Conservation (phyloP, 2,888 invertebrate species). For the Imbricaverruca yamaguchii region DNA sequence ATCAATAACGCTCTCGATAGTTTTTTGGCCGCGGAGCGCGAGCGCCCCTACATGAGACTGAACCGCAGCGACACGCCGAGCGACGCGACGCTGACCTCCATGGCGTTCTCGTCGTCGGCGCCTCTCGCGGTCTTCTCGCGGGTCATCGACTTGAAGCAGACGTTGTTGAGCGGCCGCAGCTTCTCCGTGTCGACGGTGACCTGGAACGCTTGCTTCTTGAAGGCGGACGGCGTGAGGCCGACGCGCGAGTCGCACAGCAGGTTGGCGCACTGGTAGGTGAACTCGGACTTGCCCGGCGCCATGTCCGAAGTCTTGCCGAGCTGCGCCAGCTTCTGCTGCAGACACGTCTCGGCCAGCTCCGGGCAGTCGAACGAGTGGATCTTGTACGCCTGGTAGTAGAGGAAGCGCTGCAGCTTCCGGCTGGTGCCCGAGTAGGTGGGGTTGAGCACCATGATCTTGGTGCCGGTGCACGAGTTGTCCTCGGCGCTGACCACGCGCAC, state of each 20-base stretch:
- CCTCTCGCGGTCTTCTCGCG: not conserved
- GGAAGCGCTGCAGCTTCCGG: constrained; percentile 14
- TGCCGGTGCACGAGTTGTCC: constrained; percentile 12
- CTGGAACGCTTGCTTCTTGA: not conserved
- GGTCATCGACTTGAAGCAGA: constrained; percentile 7
- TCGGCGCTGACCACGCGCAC: constrained; percentile 15
- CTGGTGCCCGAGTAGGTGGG: constrained; percentile 6
- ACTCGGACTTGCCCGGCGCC: not conserved
- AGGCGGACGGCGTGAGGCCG: not conserved
- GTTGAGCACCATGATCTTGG: constrained; percentile 23
- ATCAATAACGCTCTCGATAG: not conserved
- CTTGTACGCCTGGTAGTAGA: constrained; percentile 19
- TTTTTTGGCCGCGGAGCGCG: not conserved
- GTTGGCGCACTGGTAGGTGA: constrained; percentile 18
- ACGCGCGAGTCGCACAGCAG: constrained; percentile 22
- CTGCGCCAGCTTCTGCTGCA: constrained; percentile 12
- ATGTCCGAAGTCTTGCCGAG: not conserved
- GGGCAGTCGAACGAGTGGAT: constrained; percentile 12
- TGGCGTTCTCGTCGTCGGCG: not conserved
- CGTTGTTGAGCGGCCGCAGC: constrained; percentile 20
- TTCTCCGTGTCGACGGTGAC: constrained; percentile 9
- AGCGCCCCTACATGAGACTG: not conserved
- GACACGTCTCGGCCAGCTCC: constrained; percentile 7
- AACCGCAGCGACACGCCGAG: not conserved
- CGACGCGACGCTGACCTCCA: not conserved